Percentiles rank a stretch among this genome's conserved stretches.
Evolutionary conservation across 2,113 vertebrate species (phyloP).

Genomic region (Eurypyga helias): DNA sequence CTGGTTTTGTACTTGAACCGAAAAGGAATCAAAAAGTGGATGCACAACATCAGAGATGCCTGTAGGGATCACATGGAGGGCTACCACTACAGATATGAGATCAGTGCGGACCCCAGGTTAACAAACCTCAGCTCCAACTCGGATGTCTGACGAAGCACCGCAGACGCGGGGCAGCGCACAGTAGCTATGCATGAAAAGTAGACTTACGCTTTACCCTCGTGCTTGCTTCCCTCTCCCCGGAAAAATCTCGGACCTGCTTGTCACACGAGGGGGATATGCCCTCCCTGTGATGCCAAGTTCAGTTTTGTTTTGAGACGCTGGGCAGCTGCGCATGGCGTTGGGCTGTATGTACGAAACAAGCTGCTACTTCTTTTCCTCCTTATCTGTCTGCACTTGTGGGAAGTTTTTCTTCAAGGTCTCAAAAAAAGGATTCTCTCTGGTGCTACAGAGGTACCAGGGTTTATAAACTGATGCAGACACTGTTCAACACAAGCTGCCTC

Average conservation of each 20-base stretch:
- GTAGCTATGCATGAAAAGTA: constrained; percentile 86
- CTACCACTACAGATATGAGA: constrained; percentile 98
- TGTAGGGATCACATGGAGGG: constrained; percentile 99
- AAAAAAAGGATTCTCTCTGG: constrained; percentile 16
- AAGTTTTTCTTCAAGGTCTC: constrained; percentile 52
- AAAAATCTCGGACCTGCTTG: constrained; percentile 35
- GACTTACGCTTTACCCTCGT: constrained; percentile 58
- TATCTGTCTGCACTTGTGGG: background rate
- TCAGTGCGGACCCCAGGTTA: constrained; percentile 92
- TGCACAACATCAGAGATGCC: constrained; percentile 96
- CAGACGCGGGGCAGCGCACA: background rate
- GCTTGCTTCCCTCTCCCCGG: constrained; percentile 56
- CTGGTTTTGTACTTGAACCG: constrained; percentile 97
- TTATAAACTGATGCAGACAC: constrained; percentile 49
- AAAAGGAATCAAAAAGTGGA: constrained; percentile 98
- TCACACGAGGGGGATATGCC: constrained; percentile 31
- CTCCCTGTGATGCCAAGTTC: constrained; percentile 65
- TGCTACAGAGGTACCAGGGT: constrained; percentile 42
- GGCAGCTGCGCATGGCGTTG: constrained; percentile 75
- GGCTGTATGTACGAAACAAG: constrained; percentile 48
- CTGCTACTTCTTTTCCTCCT: constrained; percentile 19
- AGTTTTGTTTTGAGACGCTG: constrained; percentile 56
- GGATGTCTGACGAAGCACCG: constrained; percentile 80
- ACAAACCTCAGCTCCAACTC: constrained; percentile 96
- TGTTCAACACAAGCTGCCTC: constrained; percentile 80